These are phyloP conservation scores for Stenurella melanura DNA, from an alignment of 2,888 invertebrate species.

Conservation along the genomic window DNA sequence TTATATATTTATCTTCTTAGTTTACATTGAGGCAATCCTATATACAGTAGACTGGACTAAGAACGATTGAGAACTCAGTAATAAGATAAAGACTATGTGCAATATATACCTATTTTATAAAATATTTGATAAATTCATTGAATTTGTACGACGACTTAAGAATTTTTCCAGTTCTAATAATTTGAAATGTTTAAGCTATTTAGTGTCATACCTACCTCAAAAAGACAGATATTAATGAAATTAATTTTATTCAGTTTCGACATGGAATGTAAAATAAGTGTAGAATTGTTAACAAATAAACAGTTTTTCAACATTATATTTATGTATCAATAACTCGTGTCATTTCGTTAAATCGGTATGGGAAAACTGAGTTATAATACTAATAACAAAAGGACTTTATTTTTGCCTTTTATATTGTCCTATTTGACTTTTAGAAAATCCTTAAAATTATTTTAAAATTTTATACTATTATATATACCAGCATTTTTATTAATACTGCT, in stretches of 20 bases:
- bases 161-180: too few relatives aligned
- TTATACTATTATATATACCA: too few relatives aligned
- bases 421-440: too few relatives aligned
- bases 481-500: too few relatives aligned
- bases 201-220: too few relatives aligned
- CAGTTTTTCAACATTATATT: not conserved
- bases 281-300: constrained; percentile 1
- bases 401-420: too few relatives aligned
- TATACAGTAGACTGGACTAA: not conserved
- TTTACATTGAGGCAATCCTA: not conserved
- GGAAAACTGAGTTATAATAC: too few relatives aligned
- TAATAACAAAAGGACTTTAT: too few relatives aligned
- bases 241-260: not conserved
- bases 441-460: too few relatives aligned
- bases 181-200: too few relatives aligned
- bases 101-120: not conserved
- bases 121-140: not conserved
- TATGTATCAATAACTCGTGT: not conserved
- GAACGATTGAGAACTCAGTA: not conserved
- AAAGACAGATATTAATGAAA: not conserved
- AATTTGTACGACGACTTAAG: not conserved
- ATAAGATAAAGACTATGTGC: not conserved
- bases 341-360: too few relatives aligned
- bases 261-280: not conserved
- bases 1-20: not conserved